Evolutionary conservation across 2,888 invertebrate genomes (phyloP).

Genomic region (Troides aeacus): DNA sequence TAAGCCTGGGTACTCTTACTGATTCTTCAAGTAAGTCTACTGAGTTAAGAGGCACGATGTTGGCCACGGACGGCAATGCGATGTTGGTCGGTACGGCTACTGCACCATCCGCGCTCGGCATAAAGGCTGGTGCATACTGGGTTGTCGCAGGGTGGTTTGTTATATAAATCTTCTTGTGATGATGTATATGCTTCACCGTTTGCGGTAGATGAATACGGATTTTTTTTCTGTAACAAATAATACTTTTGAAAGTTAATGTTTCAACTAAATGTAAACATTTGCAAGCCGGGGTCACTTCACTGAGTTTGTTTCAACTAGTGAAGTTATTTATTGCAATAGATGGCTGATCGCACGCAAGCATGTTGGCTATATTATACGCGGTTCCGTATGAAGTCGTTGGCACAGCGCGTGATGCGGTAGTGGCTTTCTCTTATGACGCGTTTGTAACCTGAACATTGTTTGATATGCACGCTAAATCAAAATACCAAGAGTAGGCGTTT

Average conservation of each 20-base stretch:
- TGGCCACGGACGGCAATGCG: slow-evolving; percentile 57
- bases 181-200: slow-evolving; percentile 78
- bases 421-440: slow-evolving; percentile 65
- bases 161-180: slow-evolving; percentile 77
- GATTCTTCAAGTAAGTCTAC: slow-evolving; percentile 42
- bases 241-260: background rate
- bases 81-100: slow-evolving; percentile 63
- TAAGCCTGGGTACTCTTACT: slow-evolving; percentile 45
- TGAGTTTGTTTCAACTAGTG: background rate
- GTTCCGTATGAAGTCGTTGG: slow-evolving; percentile 72
- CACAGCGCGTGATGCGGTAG: slow-evolving; percentile 62
- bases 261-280: background rate
- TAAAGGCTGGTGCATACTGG: slow-evolving; percentile 71
- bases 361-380: slow-evolving; percentile 36
- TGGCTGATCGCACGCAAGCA: slow-evolving; percentile 59
- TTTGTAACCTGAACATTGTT: slow-evolving; percentile 42
- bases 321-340: slow-evolving; percentile 27
- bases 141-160: slow-evolving; percentile 73
- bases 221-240: slow-evolving; percentile 75
- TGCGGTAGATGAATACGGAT: slow-evolving; percentile 79
- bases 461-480: slow-evolving; percentile 43
- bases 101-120: slow-evolving; percentile 67
- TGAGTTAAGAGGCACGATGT: slow-evolving; percentile 58
- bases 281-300: background rate
- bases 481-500: slow-evolving; percentile 43